Evolutionary conservation across 2,888 invertebrate genomes (phyloP), one percentile per base, ranked within the genome.

Genomic region (Gryllus longicercus): DNA sequence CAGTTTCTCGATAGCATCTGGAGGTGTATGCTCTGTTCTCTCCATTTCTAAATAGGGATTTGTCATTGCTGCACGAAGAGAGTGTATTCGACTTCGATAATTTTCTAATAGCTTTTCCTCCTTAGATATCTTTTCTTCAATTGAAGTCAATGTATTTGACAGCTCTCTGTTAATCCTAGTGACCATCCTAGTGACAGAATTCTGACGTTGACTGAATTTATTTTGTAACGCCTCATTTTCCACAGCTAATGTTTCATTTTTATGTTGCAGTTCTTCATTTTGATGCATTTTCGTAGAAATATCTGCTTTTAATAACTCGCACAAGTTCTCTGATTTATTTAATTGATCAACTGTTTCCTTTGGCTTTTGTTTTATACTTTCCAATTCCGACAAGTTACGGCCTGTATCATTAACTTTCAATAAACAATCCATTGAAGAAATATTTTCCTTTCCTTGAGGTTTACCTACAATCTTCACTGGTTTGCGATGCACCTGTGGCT

Each of bases 281-380:
- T 77, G 77, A n/a, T 25, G 16, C 77, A 50, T 50, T n/a, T 50
- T 11, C 21, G 50, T 21, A 5, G 21, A 4, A 5, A 50, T 77
- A 49, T 77, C 49, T 49, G 11, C 49, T 11, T 77, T 77, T 18
- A 76, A 51, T 11, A 21, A 16, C 5, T 11, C 10, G 12, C 75
- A 75, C 49, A 25, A 75, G 16, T 76, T 75, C 50, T 76, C 23
- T 50, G 50, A 18, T 11, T 76, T 51, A 76, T 12, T n/a, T 21
- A 79, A 25, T 16, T 75, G 63, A 50, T 49, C n/a, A 18, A 49
- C 2, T 11, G 25, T 49, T 23, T 74, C 51, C 14, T 75, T 25
- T 38, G 78, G 74, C 23, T 76, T 21, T n/a, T 50, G 18, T 79
- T 74, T 76, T 49, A 79, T 1, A 79, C n/a, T 21, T n/a, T 11